Evolutionary conservation across 1,140 invertebrate species (phyloP).

Genomic region (Ladona fulva): DNA sequence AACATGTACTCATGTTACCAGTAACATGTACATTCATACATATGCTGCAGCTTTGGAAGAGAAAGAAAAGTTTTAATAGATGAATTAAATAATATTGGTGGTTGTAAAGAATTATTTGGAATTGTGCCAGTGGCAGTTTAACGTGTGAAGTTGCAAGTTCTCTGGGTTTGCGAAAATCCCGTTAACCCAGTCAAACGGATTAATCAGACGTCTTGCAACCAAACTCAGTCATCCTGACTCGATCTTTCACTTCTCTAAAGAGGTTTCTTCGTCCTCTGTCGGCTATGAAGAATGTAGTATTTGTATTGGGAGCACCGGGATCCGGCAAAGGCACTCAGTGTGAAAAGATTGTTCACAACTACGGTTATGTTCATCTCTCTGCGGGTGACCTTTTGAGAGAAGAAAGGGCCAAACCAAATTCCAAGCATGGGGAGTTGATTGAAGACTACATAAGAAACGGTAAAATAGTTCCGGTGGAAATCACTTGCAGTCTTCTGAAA

Average conservation of each 20-base stretch:
- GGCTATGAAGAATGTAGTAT: conserved; percentile 67
- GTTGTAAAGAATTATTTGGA: too few relatives aligned
- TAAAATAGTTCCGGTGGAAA: conserved; percentile 96
- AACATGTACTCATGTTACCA: too few relatives aligned
- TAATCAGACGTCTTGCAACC: too few relatives aligned
- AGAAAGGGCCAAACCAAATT: conserved; percentile 74
- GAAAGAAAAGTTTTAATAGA: too few relatives aligned
- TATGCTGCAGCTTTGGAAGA: too few relatives aligned
- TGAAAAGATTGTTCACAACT: conserved; percentile 77
- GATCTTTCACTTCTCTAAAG: not conserved
- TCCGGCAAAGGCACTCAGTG: conserved; percentile 98
- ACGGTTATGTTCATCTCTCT: conserved; percentile 91
- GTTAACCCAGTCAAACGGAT: too few relatives aligned
- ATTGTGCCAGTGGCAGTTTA: too few relatives aligned
- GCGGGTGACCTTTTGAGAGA: conserved; percentile 93
- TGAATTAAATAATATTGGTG: too few relatives aligned
- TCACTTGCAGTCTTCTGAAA: conserved; percentile 89
- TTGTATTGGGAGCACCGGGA: conserved; percentile 94
- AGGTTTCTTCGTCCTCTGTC: not conserved
- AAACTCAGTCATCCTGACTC: not conserved
- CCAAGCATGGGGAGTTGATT: conserved; percentile 87
- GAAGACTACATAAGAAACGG: conserved; percentile 89
- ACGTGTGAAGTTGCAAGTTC: too few relatives aligned
- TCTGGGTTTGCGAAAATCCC: too few relatives aligned
- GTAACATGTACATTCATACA: too few relatives aligned